Evolutionary conservation across 2,113 vertebrate species (phyloP), one percentile per base, ranked within the genome.

Genomic region (Dicaeum eximium): DNA sequence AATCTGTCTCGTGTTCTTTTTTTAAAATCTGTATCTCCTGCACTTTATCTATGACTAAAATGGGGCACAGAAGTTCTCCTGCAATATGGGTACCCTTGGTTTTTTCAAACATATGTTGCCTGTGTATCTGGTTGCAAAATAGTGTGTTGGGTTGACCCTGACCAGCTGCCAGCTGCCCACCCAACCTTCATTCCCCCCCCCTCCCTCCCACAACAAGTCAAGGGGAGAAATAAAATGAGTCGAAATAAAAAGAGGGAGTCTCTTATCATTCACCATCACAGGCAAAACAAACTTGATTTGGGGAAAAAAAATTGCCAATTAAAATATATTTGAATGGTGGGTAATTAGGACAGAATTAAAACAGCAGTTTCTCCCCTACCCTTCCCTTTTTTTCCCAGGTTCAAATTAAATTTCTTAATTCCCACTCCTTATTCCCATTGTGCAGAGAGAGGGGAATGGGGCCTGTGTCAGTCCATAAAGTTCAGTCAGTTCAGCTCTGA

Each of bases 341-440:
- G 25, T 62, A 79, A 79, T 28, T 27, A 69, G 35, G 38, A 58
- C 23, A 51, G 38, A 80, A 51, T 38, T 33, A 22, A 66, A 86
- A 19, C 4, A 42, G 4, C 23, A 22, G 0, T 10, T 82, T 58
- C 4, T 2, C 1, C 1, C 4, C 6, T 54, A 10, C 4, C 2
- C 1, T 5, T 62, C 28, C 19, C 16, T 13, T 16, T 45, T 90
- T 77, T 71, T 35, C 4, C 19, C 15, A 23, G 24, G 23, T 12
- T 73, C 16, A 81, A 4, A 20, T 60, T 60, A 2, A 2, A 70
- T n/a, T 78, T 30, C 35, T 84, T 90, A 33, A 30, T 61, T 71
- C 37, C 15, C 12, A 21, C 5, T 70, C 10, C 9, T 62, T n/a
- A 51, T 9, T 88, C 24, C 31, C 2, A 8, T 14, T 13, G 15